phyloP scores from a whole-genome alignment of 2,797 vertebrate species.

The Acridotheres tristis region DNA sequence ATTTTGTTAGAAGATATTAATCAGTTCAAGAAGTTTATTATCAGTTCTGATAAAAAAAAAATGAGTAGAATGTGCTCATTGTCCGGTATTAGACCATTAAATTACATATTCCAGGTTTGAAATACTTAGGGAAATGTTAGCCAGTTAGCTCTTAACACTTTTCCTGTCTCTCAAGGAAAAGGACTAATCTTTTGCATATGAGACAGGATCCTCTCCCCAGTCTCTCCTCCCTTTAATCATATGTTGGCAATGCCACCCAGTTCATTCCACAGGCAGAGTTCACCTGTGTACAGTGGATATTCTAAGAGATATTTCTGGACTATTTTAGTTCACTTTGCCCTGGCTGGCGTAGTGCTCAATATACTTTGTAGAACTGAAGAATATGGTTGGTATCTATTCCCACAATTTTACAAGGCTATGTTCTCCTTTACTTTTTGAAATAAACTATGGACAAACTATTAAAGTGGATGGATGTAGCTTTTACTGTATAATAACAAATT shows the following conservation, averaged over 20 bases:
- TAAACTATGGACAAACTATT: background rate
- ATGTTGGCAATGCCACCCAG: background rate
- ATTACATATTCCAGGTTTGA: background rate
- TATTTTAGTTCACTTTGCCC: background rate
- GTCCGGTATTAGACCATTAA: background rate
- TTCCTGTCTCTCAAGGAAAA: background rate
- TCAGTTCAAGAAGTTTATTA: background rate
- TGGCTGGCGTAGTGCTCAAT: background rate
- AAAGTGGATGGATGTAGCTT: background rate
- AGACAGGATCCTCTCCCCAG: background rate
- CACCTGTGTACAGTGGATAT: background rate
- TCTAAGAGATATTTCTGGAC: background rate
- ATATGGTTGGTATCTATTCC: background rate
- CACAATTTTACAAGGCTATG: background rate
- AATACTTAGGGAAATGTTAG: background rate
- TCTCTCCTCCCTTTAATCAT: background rate
- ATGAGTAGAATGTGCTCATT: background rate
- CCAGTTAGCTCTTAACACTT: background rate
- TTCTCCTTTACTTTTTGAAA: background rate
- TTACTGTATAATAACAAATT: background rate
- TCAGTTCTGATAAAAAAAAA: background rate
- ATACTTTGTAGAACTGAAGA: background rate
- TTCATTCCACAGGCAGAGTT: background rate
- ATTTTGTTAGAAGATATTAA: background rate
- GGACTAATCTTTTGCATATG: background rate